Conservation (phyloP, 2,113 vertebrate genomes). For the Pelodiscus sinensis region DNA sequence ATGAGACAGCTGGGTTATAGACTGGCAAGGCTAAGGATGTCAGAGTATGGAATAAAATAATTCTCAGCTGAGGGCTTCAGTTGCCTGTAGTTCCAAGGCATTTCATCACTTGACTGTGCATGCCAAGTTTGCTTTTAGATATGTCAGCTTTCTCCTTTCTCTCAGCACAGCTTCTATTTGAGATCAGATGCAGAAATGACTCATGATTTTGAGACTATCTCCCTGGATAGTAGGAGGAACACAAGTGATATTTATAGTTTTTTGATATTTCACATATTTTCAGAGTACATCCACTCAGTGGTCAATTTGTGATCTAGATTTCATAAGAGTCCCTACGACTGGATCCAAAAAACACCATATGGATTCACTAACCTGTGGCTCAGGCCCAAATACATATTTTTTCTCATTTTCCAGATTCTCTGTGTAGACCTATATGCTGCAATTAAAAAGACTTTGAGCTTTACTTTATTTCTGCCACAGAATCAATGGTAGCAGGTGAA, state of each 20-base stretch:
- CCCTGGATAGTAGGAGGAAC: neutral
- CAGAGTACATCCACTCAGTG: neutral
- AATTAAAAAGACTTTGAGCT: neutral
- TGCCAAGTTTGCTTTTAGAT: neutral
- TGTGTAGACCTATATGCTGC: neutral
- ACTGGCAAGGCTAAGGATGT: neutral
- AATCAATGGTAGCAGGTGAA: neutral
- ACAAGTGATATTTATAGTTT: neutral
- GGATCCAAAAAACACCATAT: neutral
- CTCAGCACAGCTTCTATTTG: neutral
- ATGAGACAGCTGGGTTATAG: neutral
- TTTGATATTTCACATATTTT: neutral
- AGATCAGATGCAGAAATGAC: neutral
- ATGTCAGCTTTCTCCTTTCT: neutral
- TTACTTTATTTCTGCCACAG: neutral
- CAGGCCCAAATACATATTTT: neutral
- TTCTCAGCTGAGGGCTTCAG: neutral
- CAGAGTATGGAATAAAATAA: constrained; percentile 22
- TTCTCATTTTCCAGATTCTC: constrained; percentile 1
- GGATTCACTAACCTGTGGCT: neutral
- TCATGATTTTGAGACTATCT: neutral
- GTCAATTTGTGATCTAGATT: neutral
- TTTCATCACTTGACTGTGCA: neutral
- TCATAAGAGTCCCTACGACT: neutral
- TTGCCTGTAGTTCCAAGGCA: constrained; percentile 23